phyloP scores from a whole-genome alignment of 2,797 vertebrate species.

The Dendrocincla fuliginosa region DNA sequence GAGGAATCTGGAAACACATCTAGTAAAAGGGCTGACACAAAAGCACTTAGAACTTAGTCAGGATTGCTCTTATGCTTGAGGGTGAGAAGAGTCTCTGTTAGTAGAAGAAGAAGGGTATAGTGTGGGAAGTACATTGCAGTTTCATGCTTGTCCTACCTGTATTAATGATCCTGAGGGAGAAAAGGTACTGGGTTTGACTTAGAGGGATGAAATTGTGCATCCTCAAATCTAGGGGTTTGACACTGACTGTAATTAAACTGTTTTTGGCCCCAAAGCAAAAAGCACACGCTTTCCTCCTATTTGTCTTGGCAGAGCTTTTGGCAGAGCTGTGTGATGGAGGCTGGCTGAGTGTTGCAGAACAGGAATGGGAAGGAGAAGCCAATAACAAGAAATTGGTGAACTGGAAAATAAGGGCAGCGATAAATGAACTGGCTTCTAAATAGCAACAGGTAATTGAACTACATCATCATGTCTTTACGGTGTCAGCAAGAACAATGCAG shows the following conservation, averaged over 20 bases:
- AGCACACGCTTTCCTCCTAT: neutral
- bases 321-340: slow-evolving; percentile 63
- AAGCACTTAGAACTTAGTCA: slow-evolving; percentile 80
- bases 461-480: neutral
- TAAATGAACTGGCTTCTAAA: slow-evolving; percentile 12
- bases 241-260: slow-evolving; percentile 35
- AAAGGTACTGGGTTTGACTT: neutral
- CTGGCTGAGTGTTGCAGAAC: slow-evolving; percentile 52
- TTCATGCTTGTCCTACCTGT: neutral
- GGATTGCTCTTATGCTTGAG: neutral
- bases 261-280: slow-evolving; percentile 22
- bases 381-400: slow-evolving; percentile 40
- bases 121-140: neutral
- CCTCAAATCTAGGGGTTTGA: neutral
- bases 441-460: neutral
- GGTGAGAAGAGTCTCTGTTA: neutral
- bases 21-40: slow-evolving; percentile 84
- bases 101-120: neutral
- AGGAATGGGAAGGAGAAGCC: slow-evolving; percentile 65
- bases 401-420: slow-evolving; percentile 46
- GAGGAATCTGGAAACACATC: slow-evolving; percentile 83
- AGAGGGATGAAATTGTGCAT: neutral
- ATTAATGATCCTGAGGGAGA: neutral
- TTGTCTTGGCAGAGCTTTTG: slow-evolving; percentile 59
- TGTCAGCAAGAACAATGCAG: neutral